phyloP scores from a whole-genome alignment of 30 jellyfish, hydroid and myxozoan genomes.

The Aurelia coerulea region DNA sequence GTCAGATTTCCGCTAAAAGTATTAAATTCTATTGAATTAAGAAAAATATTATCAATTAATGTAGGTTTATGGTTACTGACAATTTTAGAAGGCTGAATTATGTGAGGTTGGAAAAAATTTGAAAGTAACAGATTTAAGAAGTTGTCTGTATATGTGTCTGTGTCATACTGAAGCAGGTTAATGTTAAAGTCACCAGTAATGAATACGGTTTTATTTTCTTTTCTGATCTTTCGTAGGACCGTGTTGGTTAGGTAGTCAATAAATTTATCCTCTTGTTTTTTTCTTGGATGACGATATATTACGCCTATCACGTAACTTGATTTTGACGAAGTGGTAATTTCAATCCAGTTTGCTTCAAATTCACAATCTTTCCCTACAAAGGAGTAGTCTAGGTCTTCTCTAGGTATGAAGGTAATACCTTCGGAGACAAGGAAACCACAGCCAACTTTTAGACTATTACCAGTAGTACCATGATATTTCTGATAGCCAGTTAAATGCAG shows the following conservation, averaged over 20 bases:
- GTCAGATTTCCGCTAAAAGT: too few relatives aligned
- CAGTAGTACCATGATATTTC: neutral
- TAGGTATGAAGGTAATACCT: neutral
- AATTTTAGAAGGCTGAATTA: too few relatives aligned
- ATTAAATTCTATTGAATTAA: too few relatives aligned
- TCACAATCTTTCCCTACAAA: conserved; percentile 2
- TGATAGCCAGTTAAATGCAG: neutral
- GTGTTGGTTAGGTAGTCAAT: neutral
- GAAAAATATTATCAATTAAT: too few relatives aligned
- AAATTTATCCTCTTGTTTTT: neutral
- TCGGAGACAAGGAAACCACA: neutral
- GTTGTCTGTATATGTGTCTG: neutral
- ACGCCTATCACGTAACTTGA: neutral
- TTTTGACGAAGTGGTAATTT: neutral
- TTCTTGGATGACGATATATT: conserved; percentile 9
- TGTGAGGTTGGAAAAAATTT: conserved; percentile 17
- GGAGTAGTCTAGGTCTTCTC: neutral
- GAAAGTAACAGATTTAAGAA: conserved; percentile 16
- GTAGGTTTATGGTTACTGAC: too few relatives aligned
- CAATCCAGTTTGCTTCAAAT: neutral
- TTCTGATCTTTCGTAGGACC: neutral
- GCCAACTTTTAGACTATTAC: neutral
- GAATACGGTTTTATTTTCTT: neutral
- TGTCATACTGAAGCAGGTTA: neutral
- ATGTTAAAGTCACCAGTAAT: too few relatives aligned